Evolutionary conservation across 2,113 vertebrate genomes (phyloP).

Genomic region (Gavialis gangeticus): DNA sequence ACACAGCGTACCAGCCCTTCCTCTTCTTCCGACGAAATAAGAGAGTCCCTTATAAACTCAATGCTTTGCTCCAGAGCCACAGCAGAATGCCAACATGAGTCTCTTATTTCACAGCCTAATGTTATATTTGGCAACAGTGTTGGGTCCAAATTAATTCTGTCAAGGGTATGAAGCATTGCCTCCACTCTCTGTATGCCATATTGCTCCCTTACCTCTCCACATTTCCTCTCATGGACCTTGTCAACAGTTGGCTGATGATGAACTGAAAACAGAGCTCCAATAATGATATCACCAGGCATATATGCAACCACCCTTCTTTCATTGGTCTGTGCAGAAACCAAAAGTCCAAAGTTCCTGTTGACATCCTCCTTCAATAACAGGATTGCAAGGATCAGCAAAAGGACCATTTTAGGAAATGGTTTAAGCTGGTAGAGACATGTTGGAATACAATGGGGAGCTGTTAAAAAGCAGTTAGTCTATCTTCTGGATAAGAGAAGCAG

Average conservation of each 20-base stretch:
- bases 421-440: constrained; percentile 83
- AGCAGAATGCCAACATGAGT: constrained; percentile 98
- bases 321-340: constrained; percentile 85
- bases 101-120: constrained; percentile 95
- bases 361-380: constrained; percentile 82
- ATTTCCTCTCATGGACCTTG: constrained; percentile 98
- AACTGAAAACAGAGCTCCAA: constrained; percentile 96
- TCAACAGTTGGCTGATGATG: constrained; percentile 98
- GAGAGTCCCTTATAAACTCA: constrained; percentile 97
- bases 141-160: constrained; percentile 94
- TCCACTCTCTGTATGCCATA: constrained; percentile 99
- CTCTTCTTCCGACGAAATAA: constrained; percentile 93
- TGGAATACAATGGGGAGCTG: constrained; percentile 41
- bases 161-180: constrained; percentile 96
- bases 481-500: constrained; percentile 35
- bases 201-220: constrained; percentile 95
- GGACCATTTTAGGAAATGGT: constrained; percentile 85
- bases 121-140: constrained; percentile 93
- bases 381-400: constrained; percentile 83
- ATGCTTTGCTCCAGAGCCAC: constrained; percentile 99
- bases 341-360: constrained; percentile 72
- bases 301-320: constrained; percentile 96
- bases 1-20: constrained; percentile 89
- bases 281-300: constrained; percentile 95
- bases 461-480: constrained; percentile 26